Evolutionary conservation across 2,888 invertebrate genomes (phyloP).

Genomic region (Lamellibrachia satsuma): DNA sequence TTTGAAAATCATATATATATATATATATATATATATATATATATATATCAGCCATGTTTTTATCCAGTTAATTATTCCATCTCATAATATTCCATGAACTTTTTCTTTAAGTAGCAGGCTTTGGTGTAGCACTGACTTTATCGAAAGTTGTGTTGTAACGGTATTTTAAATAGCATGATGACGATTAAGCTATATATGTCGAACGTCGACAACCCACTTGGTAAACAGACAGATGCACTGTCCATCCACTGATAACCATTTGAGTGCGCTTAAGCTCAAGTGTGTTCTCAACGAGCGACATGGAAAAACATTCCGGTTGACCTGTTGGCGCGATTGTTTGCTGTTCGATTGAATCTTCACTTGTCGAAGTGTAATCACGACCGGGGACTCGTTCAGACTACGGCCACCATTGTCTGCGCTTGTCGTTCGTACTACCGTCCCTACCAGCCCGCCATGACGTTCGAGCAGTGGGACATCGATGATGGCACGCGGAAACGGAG

Average conservation of each 20-base stretch:
- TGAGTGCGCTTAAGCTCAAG: background rate
- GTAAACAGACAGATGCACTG: background rate
- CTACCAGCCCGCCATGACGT: background rate
- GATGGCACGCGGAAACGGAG: background rate
- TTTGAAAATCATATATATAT: too few relatives aligned
- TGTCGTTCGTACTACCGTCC: background rate
- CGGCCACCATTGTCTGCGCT: background rate
- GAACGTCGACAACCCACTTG: background rate
- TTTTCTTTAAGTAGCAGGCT: background rate
- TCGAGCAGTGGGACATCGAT: background rate
- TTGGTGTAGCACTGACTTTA: background rate
- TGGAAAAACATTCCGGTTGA: background rate
- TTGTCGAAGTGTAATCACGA: background rate
- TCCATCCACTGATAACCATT: background rate
- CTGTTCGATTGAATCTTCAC: background rate
- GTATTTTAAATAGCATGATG: background rate
- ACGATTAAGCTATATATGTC: background rate
- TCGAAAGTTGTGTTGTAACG: background rate
- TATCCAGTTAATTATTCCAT: background rate
- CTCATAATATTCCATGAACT: background rate
- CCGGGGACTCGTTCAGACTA: background rate
- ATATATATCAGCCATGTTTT: background rate
- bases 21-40: too few relatives aligned
- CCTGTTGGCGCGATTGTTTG: background rate
- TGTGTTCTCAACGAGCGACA: background rate